Evolutionary conservation across 2,888 invertebrate species (phyloP), one percentile per base, ranked within the genome.

Genomic region (Dinocampus coccinellae): DNA sequence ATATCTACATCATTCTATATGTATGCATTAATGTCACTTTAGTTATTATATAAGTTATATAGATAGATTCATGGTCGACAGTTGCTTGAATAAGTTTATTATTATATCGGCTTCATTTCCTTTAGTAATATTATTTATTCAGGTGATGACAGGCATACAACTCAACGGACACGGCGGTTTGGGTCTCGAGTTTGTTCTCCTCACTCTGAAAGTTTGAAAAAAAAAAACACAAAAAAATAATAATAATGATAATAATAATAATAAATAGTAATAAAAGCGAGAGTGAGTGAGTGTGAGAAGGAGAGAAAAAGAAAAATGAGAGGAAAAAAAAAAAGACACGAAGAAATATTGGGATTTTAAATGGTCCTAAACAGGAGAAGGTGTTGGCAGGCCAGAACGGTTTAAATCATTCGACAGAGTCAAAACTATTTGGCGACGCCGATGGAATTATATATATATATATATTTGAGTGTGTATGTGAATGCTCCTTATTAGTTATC

Each of bases 351-450:
- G 47, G 47, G 47, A 47, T 47, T 47, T 47, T 20, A 47, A 47
- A 47, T 47, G 47, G 47, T 47, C 6, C 47, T 7, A 47, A 47
- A 47, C 16, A n/a, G 9, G n/a, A n/a, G 20, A 20, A 47, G 47
- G 47, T 47, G 47, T 47, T 47, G 47, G 47, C 47, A 47, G 16
- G 47, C 20, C 20, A n/a, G 47, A 47, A 47, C 20, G 47, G 68
- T 61, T 68, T 60, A 52, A 52, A 61, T 58, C 26, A 55, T 33
- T n/a, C 33, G 36, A 20, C 34, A 52, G 36, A 68, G 60, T 52
- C 61, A 20, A 34, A 68, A 52, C 53, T 47, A 47, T 68, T 61
- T 68, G 52, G 61, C 52, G 77, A 76, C 58, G 62, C 64, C 73
- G 66, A 73, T 47, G 20, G 20, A 47, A 1, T 47, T 47, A n/a